These are phyloP conservation scores for Melipona quadrifasciata DNA, from an alignment of 1,140 invertebrate genomes.

Conservation along the genomic window DNA sequence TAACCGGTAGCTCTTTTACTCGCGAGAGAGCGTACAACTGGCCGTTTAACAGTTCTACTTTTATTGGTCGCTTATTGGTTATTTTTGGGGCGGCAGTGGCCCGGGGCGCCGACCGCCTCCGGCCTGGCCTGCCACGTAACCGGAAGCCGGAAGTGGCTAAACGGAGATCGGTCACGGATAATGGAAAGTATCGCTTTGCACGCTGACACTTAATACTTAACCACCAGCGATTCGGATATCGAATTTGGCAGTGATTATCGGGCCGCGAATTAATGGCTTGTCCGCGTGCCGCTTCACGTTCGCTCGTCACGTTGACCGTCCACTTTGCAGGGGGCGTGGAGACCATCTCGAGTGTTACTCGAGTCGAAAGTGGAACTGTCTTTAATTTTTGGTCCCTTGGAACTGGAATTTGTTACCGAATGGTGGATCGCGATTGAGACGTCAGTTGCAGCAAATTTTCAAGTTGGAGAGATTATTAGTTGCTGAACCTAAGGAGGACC, in stretches of 20 bases:
- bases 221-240: slow-evolving; percentile 15
- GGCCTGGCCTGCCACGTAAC: slow-evolving; percentile 54
- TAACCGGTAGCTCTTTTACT: slow-evolving; percentile 81
- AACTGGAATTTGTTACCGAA: too few relatives aligned
- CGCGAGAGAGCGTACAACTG: slow-evolving; percentile 67
- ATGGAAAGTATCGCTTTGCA: slow-evolving; percentile 19
- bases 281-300: slow-evolving; percentile 14
- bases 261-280: slow-evolving; percentile 31
- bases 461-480: too few relatives aligned
- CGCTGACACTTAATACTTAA: slow-evolving; percentile 17
- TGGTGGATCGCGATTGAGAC: too few relatives aligned
- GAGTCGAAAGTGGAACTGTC: too few relatives aligned
- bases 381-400: too few relatives aligned
- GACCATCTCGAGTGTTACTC: not conserved
- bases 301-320: not conserved
- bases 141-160: slow-evolving; percentile 71
- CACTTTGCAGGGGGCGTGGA: not conserved
- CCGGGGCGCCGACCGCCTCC: slow-evolving; percentile 57
- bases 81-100: slow-evolving; percentile 72
- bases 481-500: too few relatives aligned
- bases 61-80: slow-evolving; percentile 81
- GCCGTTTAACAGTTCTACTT: slow-evolving; percentile 72
- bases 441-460: too few relatives aligned
- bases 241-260: slow-evolving; percentile 24
- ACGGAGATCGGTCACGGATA: slow-evolving; percentile 24